Base-by-base conservation (phyloP, 2,888 invertebrate genomes). In the Agriopis marginaria region DNA sequence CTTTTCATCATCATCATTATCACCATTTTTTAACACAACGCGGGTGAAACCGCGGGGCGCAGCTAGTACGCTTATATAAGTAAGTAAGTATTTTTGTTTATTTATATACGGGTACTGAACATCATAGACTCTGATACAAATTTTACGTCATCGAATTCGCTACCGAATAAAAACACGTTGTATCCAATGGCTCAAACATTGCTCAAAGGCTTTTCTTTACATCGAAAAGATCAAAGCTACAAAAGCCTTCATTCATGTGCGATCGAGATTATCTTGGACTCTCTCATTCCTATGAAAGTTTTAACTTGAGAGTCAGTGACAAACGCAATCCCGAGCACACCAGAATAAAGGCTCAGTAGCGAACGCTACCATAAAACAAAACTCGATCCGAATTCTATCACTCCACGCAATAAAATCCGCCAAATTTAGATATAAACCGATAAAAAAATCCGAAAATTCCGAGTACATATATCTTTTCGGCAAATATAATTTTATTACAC, bases 401-500 rank as follows among this genome's bases (percentile, higher is more conserved):
- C 70, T 51, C 66, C 47, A 45, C 47, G 63, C 66, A 75, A 72
- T 71, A 74, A 75, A 75, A 74, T 49, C 53, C 14, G 63, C 49
- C 66, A 74, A 76, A 76, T 71, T 74, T 71, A 71, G 69, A 73
- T 70, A 71, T 68, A 71, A 71, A 67, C 58, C 72, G 67, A 72
- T 75, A 72, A 76, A 76, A 70, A 73, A 70, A 70, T 70, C 71
- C 63, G 61, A 55, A 63, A 76, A 68, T 51, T 69, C 61, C 60
- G 70, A 55, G 72, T 71, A 69, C 72, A 71, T 23, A 23, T 23
- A 23, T 72, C 79, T 81, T 79, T 81, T 82, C 79, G 77, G 72
- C 76, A 80, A 85, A 87, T 86, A 88, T 87, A 85, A 87, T 87
- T 87, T 89, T 90, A 89, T 87, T 87, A 83, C 83, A 77, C 80